phyloP scores from a whole-genome alignment of 2,888 invertebrate species.

The Drosophila subquinaria region DNA sequence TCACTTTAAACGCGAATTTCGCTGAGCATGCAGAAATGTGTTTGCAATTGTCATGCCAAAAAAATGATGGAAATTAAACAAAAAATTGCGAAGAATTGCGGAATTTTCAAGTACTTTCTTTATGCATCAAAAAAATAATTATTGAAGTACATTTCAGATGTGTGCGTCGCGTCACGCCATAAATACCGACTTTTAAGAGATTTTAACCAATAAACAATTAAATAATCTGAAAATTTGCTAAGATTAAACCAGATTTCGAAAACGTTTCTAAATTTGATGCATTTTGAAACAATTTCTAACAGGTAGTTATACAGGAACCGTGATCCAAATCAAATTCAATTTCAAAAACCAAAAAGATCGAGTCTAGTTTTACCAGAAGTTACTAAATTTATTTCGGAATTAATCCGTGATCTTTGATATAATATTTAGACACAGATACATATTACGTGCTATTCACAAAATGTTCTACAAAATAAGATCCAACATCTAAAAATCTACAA shows the following conservation, averaged over 20 bases:
- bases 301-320: no score
- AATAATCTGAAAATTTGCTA: neutral
- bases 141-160: slow-evolving; percentile 6
- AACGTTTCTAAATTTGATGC: neutral
- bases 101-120: slow-evolving; percentile 1
- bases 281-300: neutral
- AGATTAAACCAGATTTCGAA: neutral
- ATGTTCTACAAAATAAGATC: neutral
- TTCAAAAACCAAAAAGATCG: no score
- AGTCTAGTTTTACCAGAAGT: no score
- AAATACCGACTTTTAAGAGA: neutral
- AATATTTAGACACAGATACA: neutral
- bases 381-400: neutral
- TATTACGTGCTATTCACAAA: neutral
- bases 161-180: neutral
- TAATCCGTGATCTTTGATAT: neutral
- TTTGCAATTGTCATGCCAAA: slow-evolving; percentile 4
- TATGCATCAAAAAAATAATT: neutral
- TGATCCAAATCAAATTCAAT: no score
- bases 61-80: neutral
- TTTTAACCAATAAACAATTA: neutral
- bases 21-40: slow-evolving; percentile 10
- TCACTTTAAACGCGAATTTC: slow-evolving; percentile 2
- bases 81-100: neutral
- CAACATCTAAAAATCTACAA: neutral